Percentiles rank a stretch among this genome's conserved stretches.
Evolutionary conservation across 2,113 vertebrate genomes (phyloP).

Genomic region (cat (Felis catus)): F.catus_Fca126_mat1.0 CM031419.1:188893001-188893500

Average conservation of each 20-base stretch:
- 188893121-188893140: too few relatives aligned
- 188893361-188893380: constrained; percentile 96
- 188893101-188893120: too few relatives aligned
- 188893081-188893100: too few relatives aligned
- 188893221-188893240: too few relatives aligned
- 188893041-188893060: too few relatives aligned
- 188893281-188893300: constrained; percentile 20
- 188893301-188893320: not conserved
- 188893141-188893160: too few relatives aligned
- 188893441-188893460: constrained; percentile 92
- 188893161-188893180: too few relatives aligned
- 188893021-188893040: not conserved
- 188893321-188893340: constrained; percentile 69
- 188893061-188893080: too few relatives aligned
- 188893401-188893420: constrained; percentile 96
- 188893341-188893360: constrained; percentile 97
- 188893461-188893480: constrained; percentile 93
- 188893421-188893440: constrained; percentile 94
- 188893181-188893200: too few relatives aligned
- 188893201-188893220: too few relatives aligned
- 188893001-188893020: not conserved
- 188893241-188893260: too few relatives aligned
- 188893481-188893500: constrained; percentile 95
- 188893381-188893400: constrained; percentile 95
- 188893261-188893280: not conserved